These are phyloP conservation scores for Margaritifera margaritifera DNA, from an alignment of 2,888 invertebrate genomes.

Conservation along the genomic window DNA sequence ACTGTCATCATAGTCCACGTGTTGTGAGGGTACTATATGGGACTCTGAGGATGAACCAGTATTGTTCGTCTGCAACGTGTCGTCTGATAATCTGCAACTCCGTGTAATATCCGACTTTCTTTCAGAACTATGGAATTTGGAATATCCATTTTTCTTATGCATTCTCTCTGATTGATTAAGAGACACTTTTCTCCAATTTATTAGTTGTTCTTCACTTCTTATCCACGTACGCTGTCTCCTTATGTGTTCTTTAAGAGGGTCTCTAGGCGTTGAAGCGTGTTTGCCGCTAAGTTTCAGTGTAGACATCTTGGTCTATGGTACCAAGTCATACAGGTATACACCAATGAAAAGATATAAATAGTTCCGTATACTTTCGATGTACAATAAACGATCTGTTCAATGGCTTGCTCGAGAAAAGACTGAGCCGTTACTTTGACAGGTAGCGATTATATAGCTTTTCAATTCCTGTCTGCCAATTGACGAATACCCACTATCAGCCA, in stretches of 20 bases:
- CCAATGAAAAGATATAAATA: too few relatives aligned
- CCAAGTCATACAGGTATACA: too few relatives aligned
- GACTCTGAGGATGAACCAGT: conserved; percentile 31
- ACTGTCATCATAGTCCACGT: conserved; percentile 25
- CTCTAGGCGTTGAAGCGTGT: conserved; percentile 12
- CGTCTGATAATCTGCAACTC: conserved; percentile 36
- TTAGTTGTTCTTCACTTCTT: conserved; percentile 43
- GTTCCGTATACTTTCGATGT: too few relatives aligned
- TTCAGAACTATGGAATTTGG: conserved; percentile 27
- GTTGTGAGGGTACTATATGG: conserved; percentile 10
- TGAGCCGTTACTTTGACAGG: too few relatives aligned
- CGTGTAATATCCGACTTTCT: conserved; percentile 47
- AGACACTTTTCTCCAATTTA: conserved; percentile 40
- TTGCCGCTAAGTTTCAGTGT: conserved; percentile 5
- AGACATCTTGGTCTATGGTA: neutral
- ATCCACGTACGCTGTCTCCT: conserved; percentile 42
- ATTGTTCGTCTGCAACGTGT: conserved; percentile 21
- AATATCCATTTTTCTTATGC: conserved; percentile 10
- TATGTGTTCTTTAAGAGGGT: conserved; percentile 23
- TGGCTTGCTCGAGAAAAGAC: too few relatives aligned
- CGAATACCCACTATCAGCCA: too few relatives aligned
- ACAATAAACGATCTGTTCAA: too few relatives aligned
- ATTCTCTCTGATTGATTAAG: conserved; percentile 14
- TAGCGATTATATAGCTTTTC: too few relatives aligned
- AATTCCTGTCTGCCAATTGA: too few relatives aligned